Evolutionary conservation across 2,113 vertebrate species (phyloP).

Genomic region (Mesoclemmys tuberculata): DNA sequence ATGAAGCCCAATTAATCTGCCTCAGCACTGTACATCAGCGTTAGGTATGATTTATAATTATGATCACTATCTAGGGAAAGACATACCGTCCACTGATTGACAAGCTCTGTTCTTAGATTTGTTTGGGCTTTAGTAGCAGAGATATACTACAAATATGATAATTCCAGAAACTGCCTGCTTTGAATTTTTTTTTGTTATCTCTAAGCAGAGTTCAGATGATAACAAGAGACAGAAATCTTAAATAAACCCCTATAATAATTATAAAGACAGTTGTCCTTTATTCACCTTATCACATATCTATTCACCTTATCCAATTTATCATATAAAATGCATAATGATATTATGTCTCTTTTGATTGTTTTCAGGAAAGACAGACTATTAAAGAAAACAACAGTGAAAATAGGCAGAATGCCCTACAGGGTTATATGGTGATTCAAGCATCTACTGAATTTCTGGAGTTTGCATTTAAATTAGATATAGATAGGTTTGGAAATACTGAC

Average conservation of each 20-base stretch:
- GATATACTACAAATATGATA: not conserved
- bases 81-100: not conserved
- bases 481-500: not conserved
- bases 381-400: conserved; percentile 6
- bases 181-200: not conserved
- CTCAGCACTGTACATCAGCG: not conserved
- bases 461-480: not conserved
- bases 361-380: not conserved
- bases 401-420: not conserved
- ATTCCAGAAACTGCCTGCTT: conserved; percentile 5
- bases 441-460: not conserved
- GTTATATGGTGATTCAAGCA: not conserved
- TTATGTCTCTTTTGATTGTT: not conserved
- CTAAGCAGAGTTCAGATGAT: not conserved
- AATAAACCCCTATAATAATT: not conserved
- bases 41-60: not conserved
- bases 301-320: not conserved
- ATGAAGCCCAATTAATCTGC: conserved; percentile 7
- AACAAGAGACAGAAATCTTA: not conserved
- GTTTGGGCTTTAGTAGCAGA: not conserved
- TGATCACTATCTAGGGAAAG: not conserved
- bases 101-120: not conserved
- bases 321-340: not conserved
- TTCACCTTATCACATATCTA: not conserved
- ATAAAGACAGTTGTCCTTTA: not conserved